Evolutionary conservation across 1,140 invertebrate genomes (phyloP), one percentile per base, ranked within the genome.

Genomic region (Tenebrio molitor): DNA sequence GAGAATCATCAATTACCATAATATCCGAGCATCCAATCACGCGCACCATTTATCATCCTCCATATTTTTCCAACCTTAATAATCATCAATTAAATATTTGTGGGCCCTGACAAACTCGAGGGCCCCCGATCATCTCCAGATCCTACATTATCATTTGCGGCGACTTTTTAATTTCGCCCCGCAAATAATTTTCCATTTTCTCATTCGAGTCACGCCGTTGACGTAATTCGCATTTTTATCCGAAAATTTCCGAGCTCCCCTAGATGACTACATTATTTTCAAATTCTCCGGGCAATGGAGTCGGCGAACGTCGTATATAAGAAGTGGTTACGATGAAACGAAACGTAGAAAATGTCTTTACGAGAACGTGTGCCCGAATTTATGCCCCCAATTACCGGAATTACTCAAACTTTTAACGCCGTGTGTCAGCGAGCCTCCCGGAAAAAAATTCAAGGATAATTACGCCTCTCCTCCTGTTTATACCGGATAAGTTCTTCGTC

Each of bases 191-290:
- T 36, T 69, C 17, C 19, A 53, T 69, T 69, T 36, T 69, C 42
- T 34, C 23, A 69, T 69, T 69, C 67, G 4, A 42, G 46, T 58
- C 68, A 69, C 46, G 68, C 15, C 25, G 15, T 15, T 50, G 39
- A 23, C 44, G 34, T 36, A 68, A 68, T 67, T 68, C 65, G 41
- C 65, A 68, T 44, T 68, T 68, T 68, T 50, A 68, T 68, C 41
- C 65, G 6, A 41, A 53, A 41, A 16, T 42, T 67, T 36, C 33
- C 44, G 41, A 68, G 6, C 29, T 50, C 33, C 39, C 25, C 41
- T 42, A 68, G 65, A 68, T 68, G 65, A 68, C 41, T 68, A 44
- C 65, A 68, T 68, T 68, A 68, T 68, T 68, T 68, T 68, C 42
- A 68, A 41, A 68, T 68, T 68, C 65, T 44, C 36, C 25, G 65